Conservation (phyloP, 2,113 vertebrate genomes). For the Procavia capensis region DNA sequence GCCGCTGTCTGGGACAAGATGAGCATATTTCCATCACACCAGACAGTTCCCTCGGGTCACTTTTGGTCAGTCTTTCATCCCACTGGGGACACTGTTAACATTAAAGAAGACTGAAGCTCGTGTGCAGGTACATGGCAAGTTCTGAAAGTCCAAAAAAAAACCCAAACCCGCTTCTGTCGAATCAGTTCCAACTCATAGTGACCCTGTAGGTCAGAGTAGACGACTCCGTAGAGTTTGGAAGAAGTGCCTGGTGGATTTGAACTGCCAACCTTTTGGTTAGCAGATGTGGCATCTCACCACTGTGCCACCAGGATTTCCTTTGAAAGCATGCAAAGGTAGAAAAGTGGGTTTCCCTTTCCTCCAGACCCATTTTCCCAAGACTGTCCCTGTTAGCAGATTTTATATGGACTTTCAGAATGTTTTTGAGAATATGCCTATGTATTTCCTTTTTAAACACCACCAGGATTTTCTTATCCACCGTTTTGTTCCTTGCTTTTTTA, state of each 20-base stretch:
- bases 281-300: too few species aligned
- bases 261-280: too few species aligned
- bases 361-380: too few species aligned
- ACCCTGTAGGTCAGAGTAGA: too few species aligned
- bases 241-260: too few species aligned
- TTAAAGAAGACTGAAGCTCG: too few species aligned
- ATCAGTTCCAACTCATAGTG: too few species aligned
- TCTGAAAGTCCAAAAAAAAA: too few species aligned
- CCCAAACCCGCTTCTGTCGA: too few species aligned
- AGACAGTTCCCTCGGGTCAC: neutral
- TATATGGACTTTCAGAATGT: rapidly evolving
- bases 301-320: too few species aligned
- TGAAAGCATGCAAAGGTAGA: too few species aligned
- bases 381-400: neutral
- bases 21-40: neutral
- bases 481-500: neutral
- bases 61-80: neutral
- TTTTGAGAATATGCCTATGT: neutral
- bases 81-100: neutral
- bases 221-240: too few species aligned
- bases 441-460: neutral
- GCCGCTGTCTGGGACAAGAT: rapidly evolving
- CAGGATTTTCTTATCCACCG: neutral
- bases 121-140: rapidly evolving
- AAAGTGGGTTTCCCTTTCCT: neutral